phyloP scores from a whole-genome alignment of 2,113 vertebrate species.

The Chloebia gouldiae region DNA sequence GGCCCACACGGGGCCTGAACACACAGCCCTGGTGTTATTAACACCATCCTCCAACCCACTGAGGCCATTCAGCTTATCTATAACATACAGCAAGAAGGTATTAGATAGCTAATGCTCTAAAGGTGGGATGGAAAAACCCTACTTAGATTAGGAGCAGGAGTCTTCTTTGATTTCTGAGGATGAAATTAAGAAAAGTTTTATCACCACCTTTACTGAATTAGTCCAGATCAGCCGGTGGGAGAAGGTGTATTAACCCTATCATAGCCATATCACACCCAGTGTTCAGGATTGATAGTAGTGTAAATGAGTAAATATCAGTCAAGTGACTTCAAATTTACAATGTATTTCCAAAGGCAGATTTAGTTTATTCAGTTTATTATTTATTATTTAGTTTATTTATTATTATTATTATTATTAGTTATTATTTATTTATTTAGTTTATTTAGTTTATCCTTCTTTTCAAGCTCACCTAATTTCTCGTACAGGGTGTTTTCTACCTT shows the following conservation, averaged over 20 bases:
- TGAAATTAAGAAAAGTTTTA: neutral
- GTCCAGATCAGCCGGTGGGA: neutral
- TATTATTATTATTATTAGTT: too few relatives aligned
- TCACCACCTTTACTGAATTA: neutral
- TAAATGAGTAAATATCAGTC: neutral
- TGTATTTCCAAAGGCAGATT: neutral
- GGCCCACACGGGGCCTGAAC: conserved; percentile 30
- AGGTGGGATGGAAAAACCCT: neutral
- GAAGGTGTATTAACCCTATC: neutral
- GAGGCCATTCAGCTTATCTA: neutral
- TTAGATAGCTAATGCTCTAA: neutral
- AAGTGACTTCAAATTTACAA: neutral
- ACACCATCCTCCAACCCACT: conserved; percentile 63
- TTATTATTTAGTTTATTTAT: too few relatives aligned
- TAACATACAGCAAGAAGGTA: neutral
- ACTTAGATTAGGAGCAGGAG: neutral
- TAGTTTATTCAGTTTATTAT: neutral
- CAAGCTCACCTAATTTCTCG: neutral
- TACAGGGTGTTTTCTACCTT: neutral
- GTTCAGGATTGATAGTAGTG: neutral
- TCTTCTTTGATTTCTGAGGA: neutral
- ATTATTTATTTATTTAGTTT: too few relatives aligned
- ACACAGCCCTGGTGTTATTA: conserved; percentile 54
- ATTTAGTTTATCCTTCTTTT: neutral
- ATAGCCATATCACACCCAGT: neutral